These are phyloP conservation scores for Patella ulyssiponensis DNA, from an alignment of 2,888 invertebrate genomes.

Conservation along the genomic window DNA sequence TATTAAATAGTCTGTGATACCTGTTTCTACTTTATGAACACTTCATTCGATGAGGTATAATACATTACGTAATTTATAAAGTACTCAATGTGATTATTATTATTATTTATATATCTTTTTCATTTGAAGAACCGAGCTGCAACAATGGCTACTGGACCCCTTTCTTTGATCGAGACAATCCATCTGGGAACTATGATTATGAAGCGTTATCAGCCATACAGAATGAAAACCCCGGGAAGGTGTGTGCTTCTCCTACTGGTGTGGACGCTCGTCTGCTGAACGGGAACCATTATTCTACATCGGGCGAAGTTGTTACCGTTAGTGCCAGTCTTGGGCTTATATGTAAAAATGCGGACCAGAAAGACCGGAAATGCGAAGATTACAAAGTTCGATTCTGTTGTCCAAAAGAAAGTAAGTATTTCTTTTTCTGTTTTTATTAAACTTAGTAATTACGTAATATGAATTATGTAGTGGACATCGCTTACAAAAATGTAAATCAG, in stretches of 20 bases:
- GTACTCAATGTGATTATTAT: too few relatives aligned
- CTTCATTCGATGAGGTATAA: too few relatives aligned
- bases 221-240: not conserved
- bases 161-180: not conserved
- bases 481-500: too few relatives aligned
- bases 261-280: not conserved
- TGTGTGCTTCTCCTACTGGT: not conserved
- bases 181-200: not conserved
- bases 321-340: not conserved
- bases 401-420: not conserved
- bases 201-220: not conserved
- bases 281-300: not conserved
- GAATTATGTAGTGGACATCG: too few relatives aligned
- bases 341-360: not conserved
- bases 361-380: not conserved
- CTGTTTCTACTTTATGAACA: too few relatives aligned
- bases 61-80: too few relatives aligned
- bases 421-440: too few relatives aligned
- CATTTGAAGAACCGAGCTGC: not conserved
- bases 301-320: not conserved
- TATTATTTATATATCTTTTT: not conserved
- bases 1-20: too few relatives aligned
- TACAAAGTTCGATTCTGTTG: constrained; percentile 6
- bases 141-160: not conserved
- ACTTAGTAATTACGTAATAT: too few relatives aligned